Conservation (phyloP, 2,888 invertebrate genomes). For the Lordiphosa fenestrarum region DNA sequence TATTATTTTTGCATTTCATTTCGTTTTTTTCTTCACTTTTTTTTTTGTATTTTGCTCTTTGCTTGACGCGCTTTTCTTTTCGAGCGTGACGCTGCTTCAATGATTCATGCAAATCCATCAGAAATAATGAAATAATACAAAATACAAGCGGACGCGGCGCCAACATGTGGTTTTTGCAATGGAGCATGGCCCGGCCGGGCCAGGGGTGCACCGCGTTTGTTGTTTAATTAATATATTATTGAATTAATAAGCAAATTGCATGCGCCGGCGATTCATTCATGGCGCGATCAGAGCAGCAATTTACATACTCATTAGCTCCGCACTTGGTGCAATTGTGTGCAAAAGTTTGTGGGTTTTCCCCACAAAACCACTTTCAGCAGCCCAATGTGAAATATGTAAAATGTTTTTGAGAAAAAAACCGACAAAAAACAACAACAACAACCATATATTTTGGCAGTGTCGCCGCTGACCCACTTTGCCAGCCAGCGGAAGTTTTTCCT, state of each 20-base stretch:
- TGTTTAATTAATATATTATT: constrained; percentile 57
- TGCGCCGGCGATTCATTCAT: constrained; percentile 33
- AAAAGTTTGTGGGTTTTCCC: constrained; percentile 4
- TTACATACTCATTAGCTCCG: constrained; percentile 40
- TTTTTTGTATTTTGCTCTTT: constrained; percentile 21
- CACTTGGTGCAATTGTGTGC: not conserved
- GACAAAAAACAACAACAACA: constrained; percentile 21
- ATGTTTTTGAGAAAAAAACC: constrained; percentile 24
- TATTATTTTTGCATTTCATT: constrained; percentile 24
- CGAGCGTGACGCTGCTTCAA: constrained; percentile 72
- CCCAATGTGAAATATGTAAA: constrained; percentile 4
- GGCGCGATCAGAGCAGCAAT: constrained; percentile 37
- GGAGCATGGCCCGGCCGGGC: constrained; percentile 25
- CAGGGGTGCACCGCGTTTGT: constrained; percentile 6
- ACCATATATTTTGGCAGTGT: constrained; percentile 64
- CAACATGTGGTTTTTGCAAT: constrained; percentile 66
- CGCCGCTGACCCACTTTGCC: constrained; percentile 38
- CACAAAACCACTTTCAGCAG: not conserved
- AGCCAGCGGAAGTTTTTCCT: constrained; percentile 64
- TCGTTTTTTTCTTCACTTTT: constrained; percentile 4
- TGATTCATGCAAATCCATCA: constrained; percentile 77
- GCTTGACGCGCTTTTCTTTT: constrained; percentile 56
- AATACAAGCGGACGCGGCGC: constrained; percentile 14
- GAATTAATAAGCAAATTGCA: constrained; percentile 73
- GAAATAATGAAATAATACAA: constrained; percentile 18